Percentiles rank a stretch among this genome's conserved stretches.
These are phyloP conservation scores for Amphipoea oculea DNA, from an alignment of 2,888 invertebrate genomes.

Conservation along the genomic window DNA sequence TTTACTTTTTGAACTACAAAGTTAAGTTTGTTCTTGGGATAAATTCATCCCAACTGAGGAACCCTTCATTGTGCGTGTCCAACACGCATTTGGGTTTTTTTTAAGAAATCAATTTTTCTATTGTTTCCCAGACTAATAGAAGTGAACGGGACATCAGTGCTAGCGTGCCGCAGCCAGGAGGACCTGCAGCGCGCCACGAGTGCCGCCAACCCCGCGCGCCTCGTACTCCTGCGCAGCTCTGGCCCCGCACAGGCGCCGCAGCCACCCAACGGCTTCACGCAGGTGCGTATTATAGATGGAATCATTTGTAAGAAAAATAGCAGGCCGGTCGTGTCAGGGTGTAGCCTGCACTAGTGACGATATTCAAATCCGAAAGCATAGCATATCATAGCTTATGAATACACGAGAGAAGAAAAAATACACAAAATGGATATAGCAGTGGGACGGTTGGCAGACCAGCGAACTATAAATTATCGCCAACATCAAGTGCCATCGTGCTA, in stretches of 20 bases:
- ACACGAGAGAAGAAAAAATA: not conserved
- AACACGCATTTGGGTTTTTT: not conserved
- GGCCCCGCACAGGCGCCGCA: slow-evolving; percentile 75
- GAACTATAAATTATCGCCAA: not conserved
- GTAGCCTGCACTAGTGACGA: not conserved
- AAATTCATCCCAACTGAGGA: not conserved
- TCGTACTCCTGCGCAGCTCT: slow-evolving; percentile 90
- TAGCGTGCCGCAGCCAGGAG: slow-evolving; percentile 92
- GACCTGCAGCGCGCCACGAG: slow-evolving; percentile 93
- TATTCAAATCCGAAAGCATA: not conserved
- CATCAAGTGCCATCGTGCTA: too few species aligned
- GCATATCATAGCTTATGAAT: not conserved
- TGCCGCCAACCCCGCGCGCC: slow-evolving; percentile 91
- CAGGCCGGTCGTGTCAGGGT: not conserved
- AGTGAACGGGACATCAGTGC: slow-evolving; percentile 94
- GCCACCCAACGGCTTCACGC: slow-evolving; percentile 76
- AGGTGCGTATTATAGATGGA: slow-evolving; percentile 69
- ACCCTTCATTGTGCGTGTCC: not conserved
- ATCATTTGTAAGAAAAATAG: not conserved
- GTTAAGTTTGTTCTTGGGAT: not conserved
- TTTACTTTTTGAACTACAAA: not conserved
- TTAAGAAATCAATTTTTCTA: not conserved
- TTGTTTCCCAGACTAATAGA: slow-evolving; percentile 92
- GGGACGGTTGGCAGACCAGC: not conserved
- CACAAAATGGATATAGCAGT: not conserved